Percentiles rank a stretch among this genome's conserved stretches.
phyloP scores from a whole-genome alignment of 2,888 invertebrate species.

The Apamea crenata region DNA sequence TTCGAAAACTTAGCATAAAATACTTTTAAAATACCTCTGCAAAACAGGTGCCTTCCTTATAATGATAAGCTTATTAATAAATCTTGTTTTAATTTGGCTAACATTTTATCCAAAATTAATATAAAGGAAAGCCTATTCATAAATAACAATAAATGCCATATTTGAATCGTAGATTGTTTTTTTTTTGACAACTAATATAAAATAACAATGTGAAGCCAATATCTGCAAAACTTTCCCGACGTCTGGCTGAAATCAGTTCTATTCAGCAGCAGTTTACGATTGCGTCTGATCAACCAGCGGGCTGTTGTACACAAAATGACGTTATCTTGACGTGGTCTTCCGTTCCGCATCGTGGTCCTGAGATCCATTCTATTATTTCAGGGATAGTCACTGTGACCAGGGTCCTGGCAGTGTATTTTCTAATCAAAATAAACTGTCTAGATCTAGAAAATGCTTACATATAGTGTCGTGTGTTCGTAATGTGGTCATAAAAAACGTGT shows the following conservation, averaged over 20 bases:
- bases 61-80: not conserved
- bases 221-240: conserved; percentile 12
- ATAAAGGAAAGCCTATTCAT: not conserved
- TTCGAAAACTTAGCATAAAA: not conserved
- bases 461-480: not conserved
- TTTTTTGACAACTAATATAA: not conserved
- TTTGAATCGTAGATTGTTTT: not conserved
- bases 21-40: not conserved
- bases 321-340: conserved; percentile 62
- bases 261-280: not conserved
- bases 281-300: conserved; percentile 3
- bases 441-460: not conserved
- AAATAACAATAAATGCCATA: not conserved
- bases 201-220: not conserved
- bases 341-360: conserved; percentile 25
- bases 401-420: not conserved
- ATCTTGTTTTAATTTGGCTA: not conserved
- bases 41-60: not conserved
- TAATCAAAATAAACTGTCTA: not conserved
- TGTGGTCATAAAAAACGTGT: not conserved
- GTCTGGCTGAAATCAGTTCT: not conserved
- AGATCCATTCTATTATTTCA: conserved; percentile 3
- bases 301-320: conserved; percentile 39
- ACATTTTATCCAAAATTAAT: not conserved
- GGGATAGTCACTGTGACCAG: conserved; percentile 13